Conservation (phyloP, 2,113 vertebrate species). For the Pampusana beccarii region DNA sequence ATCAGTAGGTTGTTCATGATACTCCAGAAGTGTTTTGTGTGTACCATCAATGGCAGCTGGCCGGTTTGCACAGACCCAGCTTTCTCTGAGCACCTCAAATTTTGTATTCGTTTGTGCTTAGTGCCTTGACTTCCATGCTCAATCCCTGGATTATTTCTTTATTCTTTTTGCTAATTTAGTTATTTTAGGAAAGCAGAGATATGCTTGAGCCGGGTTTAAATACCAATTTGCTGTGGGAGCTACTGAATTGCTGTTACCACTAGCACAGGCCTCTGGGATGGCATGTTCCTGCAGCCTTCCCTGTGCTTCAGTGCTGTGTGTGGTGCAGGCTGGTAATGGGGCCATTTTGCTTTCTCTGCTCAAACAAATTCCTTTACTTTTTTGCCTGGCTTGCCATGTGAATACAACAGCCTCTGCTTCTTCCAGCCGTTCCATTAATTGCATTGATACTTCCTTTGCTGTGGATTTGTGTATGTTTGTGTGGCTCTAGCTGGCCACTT, state of each 20-base stretch:
- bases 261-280: not conserved
- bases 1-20: not conserved
- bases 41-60: not conserved
- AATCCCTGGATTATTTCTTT: not conserved
- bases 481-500: not conserved
- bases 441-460: not conserved
- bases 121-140: not conserved
- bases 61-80: not conserved
- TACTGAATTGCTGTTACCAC: not conserved
- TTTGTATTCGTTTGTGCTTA: not conserved
- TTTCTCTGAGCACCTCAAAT: not conserved
- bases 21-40: not conserved
- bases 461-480: not conserved
- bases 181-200: not conserved
- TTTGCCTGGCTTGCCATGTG: not conserved
- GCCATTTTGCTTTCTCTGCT: not conserved
- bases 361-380: not conserved
- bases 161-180: not conserved
- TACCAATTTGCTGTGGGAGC: not conserved
- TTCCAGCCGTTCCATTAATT: not conserved
- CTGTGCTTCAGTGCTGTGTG: rapidly evolving
- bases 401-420: not conserved
- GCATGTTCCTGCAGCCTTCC: not conserved
- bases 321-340: not conserved
- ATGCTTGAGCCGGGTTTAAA: not conserved